Percentiles rank a stretch among this genome's conserved stretches.
Conservation (phyloP, 1,140 invertebrate genomes). For the Carposina sasakii region DNA sequence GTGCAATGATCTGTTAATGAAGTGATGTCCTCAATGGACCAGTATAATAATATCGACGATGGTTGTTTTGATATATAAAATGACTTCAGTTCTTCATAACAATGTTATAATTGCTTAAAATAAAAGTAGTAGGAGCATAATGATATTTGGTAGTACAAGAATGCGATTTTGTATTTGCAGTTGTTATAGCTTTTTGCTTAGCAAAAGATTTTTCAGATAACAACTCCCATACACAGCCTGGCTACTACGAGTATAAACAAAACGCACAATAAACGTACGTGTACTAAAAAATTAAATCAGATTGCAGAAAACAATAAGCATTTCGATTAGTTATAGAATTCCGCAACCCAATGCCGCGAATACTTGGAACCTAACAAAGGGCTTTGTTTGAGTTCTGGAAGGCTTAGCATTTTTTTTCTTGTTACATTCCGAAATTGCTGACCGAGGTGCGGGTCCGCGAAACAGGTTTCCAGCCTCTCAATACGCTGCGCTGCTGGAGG, state of each 20-base stretch:
- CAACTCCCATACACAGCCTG: too few species aligned
- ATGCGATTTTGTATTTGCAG: too few species aligned
- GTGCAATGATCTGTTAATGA: conserved; percentile 11
- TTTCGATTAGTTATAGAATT: conserved; percentile 55
- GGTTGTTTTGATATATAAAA: too few species aligned
- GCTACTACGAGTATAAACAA: conserved; percentile 24
- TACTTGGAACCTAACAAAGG: conserved; percentile 65
- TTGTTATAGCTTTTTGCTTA: too few species aligned
- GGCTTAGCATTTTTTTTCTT: conserved; percentile 34
- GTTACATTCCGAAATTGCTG: conserved; percentile 52
- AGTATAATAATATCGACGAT: too few species aligned
- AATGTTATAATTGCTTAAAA: too few species aligned
- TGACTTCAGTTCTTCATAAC: too few species aligned
- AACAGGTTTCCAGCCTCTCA: conserved; percentile 40
- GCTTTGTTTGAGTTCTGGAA: conserved; percentile 49
- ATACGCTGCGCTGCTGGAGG: background rate
- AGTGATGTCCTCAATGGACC: too few species aligned
- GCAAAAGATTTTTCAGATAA: too few species aligned
- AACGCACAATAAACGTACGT: conserved; percentile 25
- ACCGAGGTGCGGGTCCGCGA: conserved; percentile 28
- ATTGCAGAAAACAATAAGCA: conserved; percentile 51
- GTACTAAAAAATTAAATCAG: conserved; percentile 51
- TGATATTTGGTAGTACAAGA: too few species aligned
- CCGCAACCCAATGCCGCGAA: conserved; percentile 44
- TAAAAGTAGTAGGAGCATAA: too few species aligned